Evolutionary conservation across 2,113 vertebrate genomes (phyloP).

Genomic region (Syrmaticus mikado): DNA sequence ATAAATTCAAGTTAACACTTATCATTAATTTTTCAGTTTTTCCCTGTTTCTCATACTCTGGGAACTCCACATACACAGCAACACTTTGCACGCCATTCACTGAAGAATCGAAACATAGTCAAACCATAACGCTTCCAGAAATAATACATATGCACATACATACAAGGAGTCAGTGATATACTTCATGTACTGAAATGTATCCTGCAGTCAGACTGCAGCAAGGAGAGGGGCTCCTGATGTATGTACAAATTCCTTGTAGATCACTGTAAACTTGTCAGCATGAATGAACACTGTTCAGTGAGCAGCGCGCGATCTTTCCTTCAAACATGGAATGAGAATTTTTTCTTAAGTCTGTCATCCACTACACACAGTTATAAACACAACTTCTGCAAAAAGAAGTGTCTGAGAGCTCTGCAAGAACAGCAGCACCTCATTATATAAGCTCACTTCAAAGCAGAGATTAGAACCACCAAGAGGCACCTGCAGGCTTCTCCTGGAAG

Average conservation of each 20-base stretch:
- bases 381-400: background rate
- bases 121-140: background rate
- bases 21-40: background rate
- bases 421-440: background rate
- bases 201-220: background rate
- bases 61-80: background rate
- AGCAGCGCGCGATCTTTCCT: background rate
- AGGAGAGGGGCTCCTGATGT: background rate
- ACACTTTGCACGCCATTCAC: background rate
- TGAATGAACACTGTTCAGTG: background rate
- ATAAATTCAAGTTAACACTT: slow-evolving; percentile 10
- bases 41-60: background rate
- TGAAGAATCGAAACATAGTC: background rate
- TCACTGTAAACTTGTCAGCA: background rate
- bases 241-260: background rate
- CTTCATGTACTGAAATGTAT: background rate
- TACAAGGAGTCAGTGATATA: background rate
- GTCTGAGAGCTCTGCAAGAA: background rate
- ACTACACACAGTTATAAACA: background rate
- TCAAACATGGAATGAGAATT: background rate
- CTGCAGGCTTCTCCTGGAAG: background rate
- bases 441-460: background rate
- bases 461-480: background rate
- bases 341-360: background rate
- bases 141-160: background rate